phyloP scores from a whole-genome alignment of 2,113 vertebrate genomes.

The Mus musculus region GRCm39 chr17:49378501-49379000 shows the following conservation, averaged over 20 bases:
- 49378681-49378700: neutral
- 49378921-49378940: neutral
- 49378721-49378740: neutral
- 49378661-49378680: neutral
- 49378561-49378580: fast-evolving
- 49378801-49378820: neutral
- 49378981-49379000: neutral
- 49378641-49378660: neutral
- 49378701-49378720: neutral
- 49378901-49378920: neutral
- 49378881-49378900: neutral
- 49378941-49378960: neutral
- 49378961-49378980: neutral
- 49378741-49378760: neutral
- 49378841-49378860: too few species aligned
- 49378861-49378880: neutral
- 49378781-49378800: neutral
- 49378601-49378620: neutral
- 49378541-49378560: too few species aligned
- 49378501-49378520: too few species aligned
- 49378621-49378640: neutral
- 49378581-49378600: fast-evolving
- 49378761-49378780: neutral
- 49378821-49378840: neutral
- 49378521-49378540: too few species aligned